A percentile compares a stretch with the other conserved stretches of the same genome.
Conservation (phyloP, 2,113 vertebrate species). For the Spermophilus dauricus region DNA sequence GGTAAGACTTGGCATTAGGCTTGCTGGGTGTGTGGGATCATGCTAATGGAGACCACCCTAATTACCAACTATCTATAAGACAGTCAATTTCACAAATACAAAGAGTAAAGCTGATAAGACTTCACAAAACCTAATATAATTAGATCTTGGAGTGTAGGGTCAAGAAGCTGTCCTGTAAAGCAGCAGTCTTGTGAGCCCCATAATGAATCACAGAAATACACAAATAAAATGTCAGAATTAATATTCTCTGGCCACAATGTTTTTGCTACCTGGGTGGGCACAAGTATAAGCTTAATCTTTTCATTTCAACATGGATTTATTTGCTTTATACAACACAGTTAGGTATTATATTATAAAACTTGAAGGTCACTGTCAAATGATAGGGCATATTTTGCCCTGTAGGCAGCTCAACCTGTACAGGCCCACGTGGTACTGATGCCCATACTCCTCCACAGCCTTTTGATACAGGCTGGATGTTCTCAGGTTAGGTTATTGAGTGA, state of each 20-base stretch:
- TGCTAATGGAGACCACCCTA: background rate
- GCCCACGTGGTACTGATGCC: background rate
- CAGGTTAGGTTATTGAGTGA: background rate
- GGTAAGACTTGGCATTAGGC: background rate
- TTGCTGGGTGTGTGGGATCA: background rate
- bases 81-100: background rate
- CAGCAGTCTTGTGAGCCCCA: background rate
- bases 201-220: background rate
- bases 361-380: background rate
- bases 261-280: background rate
- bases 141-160: background rate
- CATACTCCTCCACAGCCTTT: background rate
- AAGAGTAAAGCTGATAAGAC: background rate
- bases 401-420: background rate
- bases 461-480: background rate
- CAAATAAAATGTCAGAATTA: background rate
- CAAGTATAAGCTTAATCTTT: background rate
- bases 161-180: background rate
- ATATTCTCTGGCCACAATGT: background rate
- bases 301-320: background rate
- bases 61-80: background rate
- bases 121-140: background rate
- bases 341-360: background rate
- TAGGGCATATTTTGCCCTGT: background rate
- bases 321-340: background rate